phyloP scores from a whole-genome alignment of 2,797 vertebrate genomes.

The Cuculus canorus region DNA sequence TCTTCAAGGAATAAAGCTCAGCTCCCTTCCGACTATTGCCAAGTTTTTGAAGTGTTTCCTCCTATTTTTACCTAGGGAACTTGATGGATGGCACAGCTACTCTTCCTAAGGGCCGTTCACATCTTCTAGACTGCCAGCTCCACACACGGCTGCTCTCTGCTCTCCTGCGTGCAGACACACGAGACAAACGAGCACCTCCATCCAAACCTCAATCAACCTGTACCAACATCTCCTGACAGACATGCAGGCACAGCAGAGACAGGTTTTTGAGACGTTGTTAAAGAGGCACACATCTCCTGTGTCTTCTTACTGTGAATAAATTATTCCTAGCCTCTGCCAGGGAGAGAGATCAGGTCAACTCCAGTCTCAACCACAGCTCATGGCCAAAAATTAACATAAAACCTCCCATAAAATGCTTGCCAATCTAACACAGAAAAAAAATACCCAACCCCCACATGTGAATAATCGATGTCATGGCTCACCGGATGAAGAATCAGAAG shows the following conservation, averaged over 20 bases:
- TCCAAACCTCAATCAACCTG: not conserved
- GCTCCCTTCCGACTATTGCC: not conserved
- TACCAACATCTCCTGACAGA: not conserved
- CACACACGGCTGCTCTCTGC: not conserved
- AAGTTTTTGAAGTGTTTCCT: constrained; percentile 6
- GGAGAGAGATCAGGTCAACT: not conserved
- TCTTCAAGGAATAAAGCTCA: not conserved
- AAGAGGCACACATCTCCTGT: not conserved
- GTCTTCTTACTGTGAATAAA: not conserved
- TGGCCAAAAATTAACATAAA: constrained; percentile 11
- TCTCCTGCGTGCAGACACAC: not conserved
- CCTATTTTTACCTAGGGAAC: not conserved
- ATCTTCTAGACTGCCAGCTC: not conserved
- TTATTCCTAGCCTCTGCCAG: not conserved
- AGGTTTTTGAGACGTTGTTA: too few relatives aligned
- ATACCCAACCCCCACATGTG: not conserved
- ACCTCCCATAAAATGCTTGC: not conserved
- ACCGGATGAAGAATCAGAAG: not conserved
- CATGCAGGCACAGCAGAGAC: not conserved
- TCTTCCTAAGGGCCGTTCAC: not conserved
- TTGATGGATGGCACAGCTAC: not conserved
- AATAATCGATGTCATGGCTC: not conserved
- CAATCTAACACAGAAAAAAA: not conserved
- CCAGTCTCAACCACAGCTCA: not conserved
- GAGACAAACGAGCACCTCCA: not conserved